Base-by-base conservation (phyloP, 2,113 vertebrate species). In the Gasterosteus nipponicus region DNA sequence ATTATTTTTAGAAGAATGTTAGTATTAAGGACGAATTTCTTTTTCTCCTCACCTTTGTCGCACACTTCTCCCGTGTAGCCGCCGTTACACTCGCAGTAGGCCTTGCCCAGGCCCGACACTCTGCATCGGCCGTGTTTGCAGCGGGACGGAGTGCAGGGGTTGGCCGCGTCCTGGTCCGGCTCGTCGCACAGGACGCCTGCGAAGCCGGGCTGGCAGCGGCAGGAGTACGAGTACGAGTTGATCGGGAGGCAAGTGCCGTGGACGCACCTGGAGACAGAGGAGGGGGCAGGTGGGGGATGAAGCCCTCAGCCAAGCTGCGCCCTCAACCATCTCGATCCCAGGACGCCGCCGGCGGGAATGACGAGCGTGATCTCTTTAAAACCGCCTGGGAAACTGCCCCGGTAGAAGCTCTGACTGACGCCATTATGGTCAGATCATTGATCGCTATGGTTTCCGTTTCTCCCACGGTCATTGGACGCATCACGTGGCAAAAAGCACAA, bases 191-290 rank as follows among this genome's bases (percentile, higher is more conserved):
- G 95, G 38, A 99, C 96, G 0, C 97, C 97, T 3, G 92, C 92
- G 33, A 96, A 96, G 72, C 97, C 98, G 39, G 95, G 95, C 89
- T 96, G 95, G 93, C 98, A 99, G 91, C 96, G 96, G 88, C 98
- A 99, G 88, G 98, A 99, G 92, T 99, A 99, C 73, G 98, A 99
- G 94, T 98, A 99, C 0, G 97, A 96, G 90, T 98, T 99, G 94
- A 99, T 98, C 70, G 97, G 96, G 85, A 97, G 89, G 92, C 98
- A 99, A 79, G 95, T 95, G 69, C 98, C 98, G 15, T 97, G 97
- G 33, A 97, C 93, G 71, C 98, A 99, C 91, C 98, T 99, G 84
- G 49, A 81, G 67, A 83, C 73, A 58, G 75, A 87, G 60, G 12
- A 75, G 2, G 22, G 22, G 35, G 49, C 75, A 89, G 75, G 15